Conservation (phyloP, 2,797 vertebrate genomes). For the Pangasius djambal region DNA sequence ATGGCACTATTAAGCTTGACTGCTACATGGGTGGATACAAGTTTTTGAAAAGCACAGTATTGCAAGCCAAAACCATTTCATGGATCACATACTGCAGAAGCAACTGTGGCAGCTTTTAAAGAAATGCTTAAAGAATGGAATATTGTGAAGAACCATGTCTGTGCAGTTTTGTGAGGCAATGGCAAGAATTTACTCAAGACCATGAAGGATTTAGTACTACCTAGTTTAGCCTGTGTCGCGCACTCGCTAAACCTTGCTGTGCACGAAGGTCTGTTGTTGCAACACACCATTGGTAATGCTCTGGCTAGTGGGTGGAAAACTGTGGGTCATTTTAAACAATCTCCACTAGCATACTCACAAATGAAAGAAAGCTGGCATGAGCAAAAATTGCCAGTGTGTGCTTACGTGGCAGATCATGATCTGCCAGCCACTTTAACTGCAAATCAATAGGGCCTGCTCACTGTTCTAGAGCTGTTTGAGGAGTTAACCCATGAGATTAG, state of each 20-base stretch:
- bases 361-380: slow-evolving; percentile 24
- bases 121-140: neutral
- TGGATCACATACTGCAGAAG: neutral
- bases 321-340: slow-evolving; percentile 43
- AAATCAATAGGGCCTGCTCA: slow-evolving; percentile 35
- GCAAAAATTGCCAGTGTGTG: slow-evolving; percentile 23
- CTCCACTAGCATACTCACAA: slow-evolving; percentile 13
- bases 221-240: neutral
- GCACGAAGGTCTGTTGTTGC: neutral
- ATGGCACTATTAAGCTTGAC: slow-evolving; percentile 13
- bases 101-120: neutral
- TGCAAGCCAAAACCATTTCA: neutral
- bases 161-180: neutral
- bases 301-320: slow-evolving; percentile 22
- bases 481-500: slow-evolving; percentile 17
- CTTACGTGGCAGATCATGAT: slow-evolving; percentile 27
- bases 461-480: slow-evolving; percentile 34
- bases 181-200: slow-evolving; percentile 29
- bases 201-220: neutral
- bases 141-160: neutral
- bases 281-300: slow-evolving; percentile 13
- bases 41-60: neutral
- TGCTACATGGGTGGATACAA: neutral
- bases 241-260: slow-evolving; percentile 12
- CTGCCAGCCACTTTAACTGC: slow-evolving; percentile 36